Evolutionary conservation across 2,113 vertebrate species (phyloP), one percentile per base, ranked within the genome.

Genomic region (Arenaria interpres): DNA sequence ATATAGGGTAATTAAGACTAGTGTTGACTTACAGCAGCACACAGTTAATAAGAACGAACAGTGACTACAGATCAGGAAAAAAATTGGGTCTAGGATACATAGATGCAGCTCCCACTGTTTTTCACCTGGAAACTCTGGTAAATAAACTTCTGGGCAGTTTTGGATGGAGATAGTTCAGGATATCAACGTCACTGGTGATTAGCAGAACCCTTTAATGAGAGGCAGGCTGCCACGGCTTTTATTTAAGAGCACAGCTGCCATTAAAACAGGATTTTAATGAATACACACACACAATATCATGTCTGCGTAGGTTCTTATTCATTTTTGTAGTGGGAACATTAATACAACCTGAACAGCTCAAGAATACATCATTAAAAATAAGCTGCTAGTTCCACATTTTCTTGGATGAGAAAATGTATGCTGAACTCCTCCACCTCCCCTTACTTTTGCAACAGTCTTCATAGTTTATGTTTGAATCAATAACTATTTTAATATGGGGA

Each of bases 391-490:
- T 53, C 66, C 77, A 59, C 18, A 18, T 63, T 92, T 87, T 69
- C 89, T 84, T 54, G 81, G 80, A 75, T 75, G 74, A 79, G 90
- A 69, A 92, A 85, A 91, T 10, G 30, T n/a, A 39, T 24, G 35
- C 75, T 9, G 13, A 73, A 15, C 20, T 77, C 46, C 54, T 75
- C 51, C 41, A 60, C 23, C 41, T 53, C 62, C 90, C 74, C 69
- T 13, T 4, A 32, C 43, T 94, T 74, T 15, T 24, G 8, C 56
- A 88, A 53, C 71, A 50, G n/a, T n/a, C 60, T 35, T 48, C 89
- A 76, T 32, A 63, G 95, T 63, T 95, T 35, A 73, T 56, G 82
- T 94, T 82, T 71, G 80, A 97, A 97, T 96, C 95, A 72, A 96
- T 88, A 83, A 77, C 89, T 63, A n/a, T 63, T 75, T 93, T 64